Base-by-base conservation (phyloP, 1,140 invertebrate genomes). In the Himalopsyche phryganea region DNA sequence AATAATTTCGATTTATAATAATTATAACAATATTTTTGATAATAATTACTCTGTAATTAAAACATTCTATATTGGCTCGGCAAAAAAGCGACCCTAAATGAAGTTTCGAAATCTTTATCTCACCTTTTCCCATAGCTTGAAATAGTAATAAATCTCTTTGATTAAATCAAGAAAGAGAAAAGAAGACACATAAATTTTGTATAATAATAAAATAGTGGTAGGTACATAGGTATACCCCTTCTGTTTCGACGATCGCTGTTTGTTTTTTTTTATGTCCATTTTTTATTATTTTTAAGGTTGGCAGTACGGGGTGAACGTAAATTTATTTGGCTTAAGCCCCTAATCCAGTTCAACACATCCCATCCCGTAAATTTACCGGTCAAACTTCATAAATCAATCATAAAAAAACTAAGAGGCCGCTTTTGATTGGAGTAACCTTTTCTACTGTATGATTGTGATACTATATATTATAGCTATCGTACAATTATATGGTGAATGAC, bases 151-250 rank as follows among this genome's bases (percentile, higher is more conserved):
- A 63, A 63, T 63, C 61, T 59, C 41, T 55, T 56, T 63, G 61
- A 63, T 63, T 63, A 63, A 60, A 63, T 63, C 61, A 63, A 63
- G 61, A 63, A 63, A 63, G 56, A 57, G 61, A 63, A 56, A 58
- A 56, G 61, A 63, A 63, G 60, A 59, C 61, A 59, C 56, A 63
- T 60, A 59, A 59, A 63, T 63, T 59, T 55, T 41, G 57, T 59
- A 60, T 59, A 63, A 60, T 63, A 63, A 63, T 63, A 63, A 59
- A 56, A 63, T 42, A 38, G 28, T 1, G 14, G 17, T 49, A 49
- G 9, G 17, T 52, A 59, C 36, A 53, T 45, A 53, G 42, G 42
- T 54, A 20, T 19, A 15, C 45, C 53, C 53, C 53, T 56, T 56
- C 45, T 56, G 45, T 48, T 54, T 18, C 45, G 35, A 18, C 35